Evolutionary conservation across 2,888 invertebrate genomes (phyloP).

Genomic region (Agrilus cyanescens): DNA sequence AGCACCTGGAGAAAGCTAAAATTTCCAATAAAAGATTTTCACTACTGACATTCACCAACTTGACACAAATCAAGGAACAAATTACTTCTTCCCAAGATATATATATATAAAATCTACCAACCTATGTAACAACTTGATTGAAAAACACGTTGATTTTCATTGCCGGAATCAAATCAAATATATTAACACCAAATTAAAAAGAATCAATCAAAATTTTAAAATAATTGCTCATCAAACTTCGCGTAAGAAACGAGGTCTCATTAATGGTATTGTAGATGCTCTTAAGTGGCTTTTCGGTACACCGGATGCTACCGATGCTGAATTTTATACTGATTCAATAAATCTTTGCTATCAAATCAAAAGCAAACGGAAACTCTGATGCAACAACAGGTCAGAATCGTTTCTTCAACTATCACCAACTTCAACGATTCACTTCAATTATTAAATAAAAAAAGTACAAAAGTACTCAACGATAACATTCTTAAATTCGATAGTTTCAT

Average conservation of each 20-base stretch:
- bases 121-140: not conserved
- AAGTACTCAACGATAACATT: not conserved
- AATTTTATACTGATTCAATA: constrained; percentile 14
- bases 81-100: not conserved
- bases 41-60: not conserved
- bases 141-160: not conserved
- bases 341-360: constrained; percentile 10
- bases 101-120: not conserved
- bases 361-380: constrained; percentile 13
- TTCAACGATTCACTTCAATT: constrained; percentile 13
- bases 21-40: not conserved
- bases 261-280: no score
- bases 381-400: constrained; percentile 17
- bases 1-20: not conserved
- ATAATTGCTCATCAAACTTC: not conserved
- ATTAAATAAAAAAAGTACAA: constrained; percentile 10
- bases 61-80: not conserved
- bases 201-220: not conserved
- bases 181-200: not conserved
- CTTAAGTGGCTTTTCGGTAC: constrained; percentile 12
- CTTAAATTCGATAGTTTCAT: not conserved
- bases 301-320: constrained; percentile 15
- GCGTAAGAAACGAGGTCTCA: constrained; percentile 5
- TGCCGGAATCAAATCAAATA: not conserved
- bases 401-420: constrained; percentile 15